phyloP scores from a whole-genome alignment of 2,888 invertebrate genomes.

The Tholera decimalis region DNA sequence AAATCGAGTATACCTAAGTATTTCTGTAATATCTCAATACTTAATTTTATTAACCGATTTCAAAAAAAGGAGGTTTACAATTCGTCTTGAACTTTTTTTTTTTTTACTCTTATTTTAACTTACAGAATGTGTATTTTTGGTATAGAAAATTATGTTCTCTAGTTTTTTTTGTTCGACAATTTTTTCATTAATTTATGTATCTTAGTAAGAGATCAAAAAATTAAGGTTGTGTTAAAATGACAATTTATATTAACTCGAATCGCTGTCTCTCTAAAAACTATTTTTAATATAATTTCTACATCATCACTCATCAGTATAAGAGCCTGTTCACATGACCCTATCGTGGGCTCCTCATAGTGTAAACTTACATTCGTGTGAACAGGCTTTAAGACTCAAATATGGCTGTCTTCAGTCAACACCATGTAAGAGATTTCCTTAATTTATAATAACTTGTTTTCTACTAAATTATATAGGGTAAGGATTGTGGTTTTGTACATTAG shows the following conservation, averaged over 20 bases:
- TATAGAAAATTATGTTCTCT: not conserved
- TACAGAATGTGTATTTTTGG: not conserved
- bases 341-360: not conserved
- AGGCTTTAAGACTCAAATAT: conserved; percentile 3
- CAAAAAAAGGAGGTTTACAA: too few species aligned
- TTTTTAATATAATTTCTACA: not conserved
- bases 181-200: not conserved
- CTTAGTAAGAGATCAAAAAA: not conserved
- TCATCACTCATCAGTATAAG: not conserved
- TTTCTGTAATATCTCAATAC: conserved; percentile 21
- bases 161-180: not conserved
- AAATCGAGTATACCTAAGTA: conserved; percentile 14
- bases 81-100: too few species aligned
- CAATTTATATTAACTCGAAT: conserved; percentile 5
- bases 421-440: conserved; percentile 43
- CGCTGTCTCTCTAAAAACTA: conserved; percentile 10
- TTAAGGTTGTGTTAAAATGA: conserved; percentile 30
- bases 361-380: conserved; percentile 2
- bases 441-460: conserved; percentile 51
- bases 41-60: conserved; percentile 39
- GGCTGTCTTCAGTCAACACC: not conserved
- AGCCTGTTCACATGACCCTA: not conserved
- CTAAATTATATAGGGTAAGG: conserved; percentile 57
- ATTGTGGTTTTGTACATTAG: conserved; percentile 68
- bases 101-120: not conserved